phyloP scores from a whole-genome alignment of 2,113 vertebrate genomes.

The Rattus rattus region DNA sequence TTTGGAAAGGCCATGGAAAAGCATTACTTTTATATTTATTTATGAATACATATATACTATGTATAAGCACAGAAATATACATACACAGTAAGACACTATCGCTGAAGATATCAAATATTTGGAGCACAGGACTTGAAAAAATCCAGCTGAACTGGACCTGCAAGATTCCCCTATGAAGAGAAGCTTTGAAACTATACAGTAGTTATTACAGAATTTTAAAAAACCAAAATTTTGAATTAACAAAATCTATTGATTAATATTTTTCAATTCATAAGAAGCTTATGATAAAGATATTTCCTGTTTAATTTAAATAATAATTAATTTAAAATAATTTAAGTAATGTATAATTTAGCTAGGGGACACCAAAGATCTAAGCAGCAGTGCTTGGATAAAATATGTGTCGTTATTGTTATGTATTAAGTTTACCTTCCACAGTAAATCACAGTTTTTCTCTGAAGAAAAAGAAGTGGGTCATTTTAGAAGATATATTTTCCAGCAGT shows the following conservation, averaged over 20 bases:
- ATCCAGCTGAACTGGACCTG: background rate
- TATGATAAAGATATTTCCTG: background rate
- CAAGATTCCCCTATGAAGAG: background rate
- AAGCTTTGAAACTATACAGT: background rate
- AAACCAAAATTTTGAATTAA: background rate
- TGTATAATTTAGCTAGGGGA: background rate
- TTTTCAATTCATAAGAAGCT: background rate
- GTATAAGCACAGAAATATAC: background rate
- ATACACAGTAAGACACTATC: background rate
- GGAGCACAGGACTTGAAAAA: background rate
- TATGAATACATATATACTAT: background rate
- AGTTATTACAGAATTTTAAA: background rate
- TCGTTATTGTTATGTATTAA: background rate
- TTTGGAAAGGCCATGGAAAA: background rate
- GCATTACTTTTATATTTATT: background rate
- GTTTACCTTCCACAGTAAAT: slow-evolving; percentile 5
- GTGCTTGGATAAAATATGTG: background rate
- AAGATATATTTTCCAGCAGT: background rate
- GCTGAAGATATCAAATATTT: background rate
- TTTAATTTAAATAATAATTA: background rate
- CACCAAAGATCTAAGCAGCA: background rate
- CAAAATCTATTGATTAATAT: background rate
- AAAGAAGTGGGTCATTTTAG: background rate
- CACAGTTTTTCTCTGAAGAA: background rate
- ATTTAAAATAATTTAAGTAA: background rate